phyloP scores from a whole-genome alignment of 2,797 vertebrate species.

The Acestrorhynchus altus region DNA sequence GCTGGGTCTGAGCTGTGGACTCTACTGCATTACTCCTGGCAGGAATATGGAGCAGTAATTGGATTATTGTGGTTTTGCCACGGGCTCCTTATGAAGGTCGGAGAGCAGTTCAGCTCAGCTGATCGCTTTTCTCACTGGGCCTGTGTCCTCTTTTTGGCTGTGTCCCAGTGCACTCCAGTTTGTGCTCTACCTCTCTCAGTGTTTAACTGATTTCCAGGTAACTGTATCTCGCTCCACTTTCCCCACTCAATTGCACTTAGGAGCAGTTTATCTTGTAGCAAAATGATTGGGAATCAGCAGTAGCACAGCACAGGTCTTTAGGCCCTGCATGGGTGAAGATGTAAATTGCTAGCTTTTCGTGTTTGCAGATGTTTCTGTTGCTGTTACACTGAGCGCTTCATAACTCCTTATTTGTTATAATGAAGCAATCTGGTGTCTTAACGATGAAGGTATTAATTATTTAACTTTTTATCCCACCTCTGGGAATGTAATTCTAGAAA shows the following conservation, averaged over 20 bases:
- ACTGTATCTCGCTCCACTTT: neutral
- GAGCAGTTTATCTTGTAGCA: neutral
- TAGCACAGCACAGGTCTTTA: neutral
- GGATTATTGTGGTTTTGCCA: slow-evolving; percentile 23
- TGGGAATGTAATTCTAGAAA: neutral
- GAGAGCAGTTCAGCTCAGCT: slow-evolving; percentile 9
- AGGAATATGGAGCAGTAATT: slow-evolving; percentile 24
- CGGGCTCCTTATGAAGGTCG: neutral
- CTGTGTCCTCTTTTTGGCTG: neutral
- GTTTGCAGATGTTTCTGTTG: neutral
- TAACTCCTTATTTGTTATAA: neutral
- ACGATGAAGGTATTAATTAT: neutral
- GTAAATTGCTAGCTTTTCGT: neutral
- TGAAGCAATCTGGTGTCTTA: neutral
- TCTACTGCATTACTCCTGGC: slow-evolving; percentile 12
- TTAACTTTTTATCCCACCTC: neutral
- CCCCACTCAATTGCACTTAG: neutral
- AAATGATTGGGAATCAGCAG: neutral
- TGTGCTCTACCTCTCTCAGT: neutral
- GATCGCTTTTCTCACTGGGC: neutral
- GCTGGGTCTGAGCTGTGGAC: neutral
- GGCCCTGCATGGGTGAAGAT: neutral
- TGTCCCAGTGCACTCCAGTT: neutral
- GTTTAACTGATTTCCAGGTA: neutral
- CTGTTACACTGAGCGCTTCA: neutral